phyloP scores from a whole-genome alignment of 2,888 invertebrate species.

The Tetanocera ferruginea region DNA sequence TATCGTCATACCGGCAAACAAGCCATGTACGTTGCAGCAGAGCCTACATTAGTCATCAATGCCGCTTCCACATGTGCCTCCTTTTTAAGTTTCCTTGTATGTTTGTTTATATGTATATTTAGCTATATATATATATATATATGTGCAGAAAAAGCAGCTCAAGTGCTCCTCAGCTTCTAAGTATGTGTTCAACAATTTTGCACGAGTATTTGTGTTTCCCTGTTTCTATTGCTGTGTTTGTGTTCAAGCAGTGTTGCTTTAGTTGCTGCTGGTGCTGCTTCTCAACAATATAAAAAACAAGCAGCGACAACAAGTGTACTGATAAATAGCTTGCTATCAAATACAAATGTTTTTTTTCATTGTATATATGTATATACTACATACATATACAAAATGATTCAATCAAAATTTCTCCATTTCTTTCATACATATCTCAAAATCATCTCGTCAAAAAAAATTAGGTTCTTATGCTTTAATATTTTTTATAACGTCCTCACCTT shows the following conservation, averaged over 20 bases:
- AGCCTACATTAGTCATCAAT: slow-evolving; percentile 11
- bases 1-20: neutral
- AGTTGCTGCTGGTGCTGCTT: neutral
- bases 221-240: neutral
- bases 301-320: neutral
- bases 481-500: too few relatives aligned
- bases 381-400: neutral
- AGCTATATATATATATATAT: neutral
- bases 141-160: neutral
- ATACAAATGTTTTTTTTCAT: neutral
- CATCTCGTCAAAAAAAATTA: neutral
- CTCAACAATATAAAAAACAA: neutral
- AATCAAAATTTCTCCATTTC: neutral
- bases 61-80: too few relatives aligned
- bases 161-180: neutral
- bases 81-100: neutral
- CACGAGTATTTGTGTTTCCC: neutral
- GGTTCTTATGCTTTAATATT: too few relatives aligned
- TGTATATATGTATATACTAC: too few relatives aligned
- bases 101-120: neutral
- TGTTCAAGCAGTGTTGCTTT: neutral
- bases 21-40: neutral
- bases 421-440: neutral
- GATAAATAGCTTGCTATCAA: neutral
- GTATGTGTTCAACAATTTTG: slow-evolving; percentile 1